Base-by-base conservation (phyloP, 2,888 invertebrate genomes). In the Trichacis sp. region DNA sequence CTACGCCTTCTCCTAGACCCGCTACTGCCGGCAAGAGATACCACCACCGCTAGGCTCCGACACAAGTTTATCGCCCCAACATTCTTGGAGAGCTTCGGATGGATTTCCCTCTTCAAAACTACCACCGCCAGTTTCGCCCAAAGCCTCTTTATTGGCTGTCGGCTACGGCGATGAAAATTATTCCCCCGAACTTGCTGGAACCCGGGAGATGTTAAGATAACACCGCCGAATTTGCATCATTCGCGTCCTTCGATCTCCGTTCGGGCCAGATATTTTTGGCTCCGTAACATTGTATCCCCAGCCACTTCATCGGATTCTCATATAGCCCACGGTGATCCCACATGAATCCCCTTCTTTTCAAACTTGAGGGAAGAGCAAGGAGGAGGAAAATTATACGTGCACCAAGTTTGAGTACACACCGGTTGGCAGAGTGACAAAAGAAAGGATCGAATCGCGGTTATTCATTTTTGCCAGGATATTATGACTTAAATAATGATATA, bases 31-130 rank as follows among this genome's bases (percentile, higher is more conserved):
- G 72, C 70, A 70, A 75, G 78, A 81, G 81, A 81, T 80, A 80
- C 76, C 79, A 72, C 73, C 74, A 68, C 76, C 79, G 72, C 73
- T 74, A 68, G 75, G 74, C 74, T 75, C 79, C 77, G 75, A 82
- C 81, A 79, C 76, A 74, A 82, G 81, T 83, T 83, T 82, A 83
- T 83, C 83, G 81, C 78, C 76, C 76, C 76, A 76, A 80, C 80
- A 82, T 82, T 82, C 82, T 81, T 81, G 77, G 79, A 77, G 78
- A 79, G 81, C 79, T 77, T 80, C 73, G 75, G 80, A 82, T 79
- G 79, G 81, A 82, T 82, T 80, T 81, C 74, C 75, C 78, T 76
- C 75, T 77, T 73, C 75, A 64, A 33, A 33, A 74, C 64, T 58
- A 69, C 71, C 67, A 56, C 72, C 65, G 63, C 64, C 53, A 48